A percentile compares a stretch with the other conserved stretches of the same genome.
These are phyloP conservation scores for Drosophila setifemur DNA, from an alignment of 1,140 invertebrate genomes.

Conservation along the genomic window DNA sequence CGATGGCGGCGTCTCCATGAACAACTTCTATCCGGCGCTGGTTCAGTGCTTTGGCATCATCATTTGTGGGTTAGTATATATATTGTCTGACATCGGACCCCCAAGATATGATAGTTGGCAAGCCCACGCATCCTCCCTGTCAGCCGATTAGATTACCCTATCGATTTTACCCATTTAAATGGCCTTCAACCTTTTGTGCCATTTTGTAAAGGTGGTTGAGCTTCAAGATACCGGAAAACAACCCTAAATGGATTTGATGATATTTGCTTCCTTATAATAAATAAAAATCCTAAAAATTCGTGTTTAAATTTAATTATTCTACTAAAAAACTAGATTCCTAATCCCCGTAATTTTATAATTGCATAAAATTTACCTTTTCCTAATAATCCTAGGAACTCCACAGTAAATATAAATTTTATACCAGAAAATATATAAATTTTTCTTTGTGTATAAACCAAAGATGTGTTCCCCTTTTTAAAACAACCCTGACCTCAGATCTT, in stretches of 20 bases:
- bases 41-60: constrained; percentile 96
- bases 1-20: constrained; percentile 84
- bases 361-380: too few species aligned
- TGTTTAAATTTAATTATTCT: background rate
- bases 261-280: background rate
- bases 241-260: too few species aligned
- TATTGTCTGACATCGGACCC: background rate
- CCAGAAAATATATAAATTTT: background rate
- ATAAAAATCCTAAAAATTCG: too few species aligned
- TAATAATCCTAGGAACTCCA: too few species aligned
- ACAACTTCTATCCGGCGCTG: constrained; percentile 94
- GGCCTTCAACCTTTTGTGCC: background rate
- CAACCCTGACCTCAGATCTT: background rate
- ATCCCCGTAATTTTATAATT: too few species aligned
- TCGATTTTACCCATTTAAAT: background rate
- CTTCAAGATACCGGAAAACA: too few species aligned
- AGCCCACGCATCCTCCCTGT: background rate
- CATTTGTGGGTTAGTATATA: constrained; percentile 89
- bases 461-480: background rate
- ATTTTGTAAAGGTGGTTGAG: too few species aligned
- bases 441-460: background rate
- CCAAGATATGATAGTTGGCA: too few species aligned
- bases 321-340: too few species aligned
- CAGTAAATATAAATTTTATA: background rate
- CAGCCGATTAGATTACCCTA: background rate